Evolutionary conservation across 2,888 invertebrate species (phyloP), one percentile per base, ranked within the genome.

Genomic region (Malachius bipustulatus): DNA sequence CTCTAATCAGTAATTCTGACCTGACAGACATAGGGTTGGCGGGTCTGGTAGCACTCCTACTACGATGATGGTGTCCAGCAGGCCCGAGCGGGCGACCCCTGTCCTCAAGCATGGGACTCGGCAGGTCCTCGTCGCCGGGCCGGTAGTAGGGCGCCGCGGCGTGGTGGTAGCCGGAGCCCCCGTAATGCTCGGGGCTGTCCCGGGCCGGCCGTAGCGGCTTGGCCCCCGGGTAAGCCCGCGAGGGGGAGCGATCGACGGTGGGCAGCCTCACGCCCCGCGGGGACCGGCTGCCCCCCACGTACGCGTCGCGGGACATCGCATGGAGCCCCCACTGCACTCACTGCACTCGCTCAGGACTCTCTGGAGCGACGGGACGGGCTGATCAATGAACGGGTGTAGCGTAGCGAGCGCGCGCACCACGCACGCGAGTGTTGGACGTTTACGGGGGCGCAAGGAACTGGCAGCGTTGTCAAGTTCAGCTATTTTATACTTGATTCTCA

Each of bases 171-270:
- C 55, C 46, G 49, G 35, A 42, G 36, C 37, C 24, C 39, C 38
- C 39, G 39, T 37, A 34, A 56, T 71, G 70, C 46, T 72, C 73
- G 38, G 73, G 73, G 52, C 70, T 73, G 49, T 70, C 71, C 39
- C 70, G 63, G 39, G 68, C 66, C 48, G 64, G 67, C 33, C 67
- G 59, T 43, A 56, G 47, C 39, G 59, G 54, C 50, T 62, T 59
- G 51, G 66, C 65, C 63, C 79, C 77, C 45, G 72, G 71, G 69
- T 84, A 83, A 63, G 73, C 75, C 61, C 85, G 74, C 57, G 84
- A 82, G 63, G 87, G 87, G 65, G 84, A 83, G 63, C 85, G 79
- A 75, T 88, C 87, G 64, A 85, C 85, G 63, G 84, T 85, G 61
- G 87, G 85, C 68, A 87, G 69, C 64, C 77, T 80, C 68, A 75